Evolutionary conservation across 2,888 invertebrate species (phyloP), one percentile per base, ranked within the genome.

Genomic region (Pseudococcus viburni): DNA sequence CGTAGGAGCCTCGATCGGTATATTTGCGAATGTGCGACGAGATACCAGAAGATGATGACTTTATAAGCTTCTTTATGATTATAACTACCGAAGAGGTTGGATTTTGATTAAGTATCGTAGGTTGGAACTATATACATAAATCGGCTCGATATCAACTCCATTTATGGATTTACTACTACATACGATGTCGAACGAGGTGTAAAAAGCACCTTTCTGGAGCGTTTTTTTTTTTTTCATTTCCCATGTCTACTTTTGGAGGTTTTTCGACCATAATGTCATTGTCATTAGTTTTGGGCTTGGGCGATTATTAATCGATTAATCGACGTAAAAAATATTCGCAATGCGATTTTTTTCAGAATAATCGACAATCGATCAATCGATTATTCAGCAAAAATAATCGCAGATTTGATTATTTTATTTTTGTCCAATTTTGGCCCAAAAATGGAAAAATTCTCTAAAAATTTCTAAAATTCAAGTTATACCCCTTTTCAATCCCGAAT

Each of bases 61-160:
- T 51, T 51, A 51, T 51, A 51, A 51, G 51, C 51, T 51, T 64
- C 64, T 64, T 64, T 64, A 64, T 64, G 19, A 64, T 64, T 22
- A 22, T 22, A 22, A 64, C 64, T 64, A 64, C 64, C 64, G 64
- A 64, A 64, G 64, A 64, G 64, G 64, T 64, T 64, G 19, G 19
- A 22, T 64, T 64, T 64, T 64, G 64, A 64, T 64, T 64, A 64
- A 64, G 64, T 64, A 64, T 64, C 64, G 64, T 64, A 64, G 64
- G 64, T 64, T 64, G 64, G 19, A 22, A 19, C 19, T 64, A 64
- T 22, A 64, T 64, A 64, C 19, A 64, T 64, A 22, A 64, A 51
- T 51, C 51, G 51, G 17, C 51, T 11, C 19, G 22, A 2, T 22
- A 33, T 33, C 26, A 33, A 33, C 7, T 64, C 64, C 64, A 64